Percentiles rank a stretch among this genome's conserved stretches.
Conservation (phyloP, 2,113 vertebrate species). For the Etheostoma cragini region DNA sequence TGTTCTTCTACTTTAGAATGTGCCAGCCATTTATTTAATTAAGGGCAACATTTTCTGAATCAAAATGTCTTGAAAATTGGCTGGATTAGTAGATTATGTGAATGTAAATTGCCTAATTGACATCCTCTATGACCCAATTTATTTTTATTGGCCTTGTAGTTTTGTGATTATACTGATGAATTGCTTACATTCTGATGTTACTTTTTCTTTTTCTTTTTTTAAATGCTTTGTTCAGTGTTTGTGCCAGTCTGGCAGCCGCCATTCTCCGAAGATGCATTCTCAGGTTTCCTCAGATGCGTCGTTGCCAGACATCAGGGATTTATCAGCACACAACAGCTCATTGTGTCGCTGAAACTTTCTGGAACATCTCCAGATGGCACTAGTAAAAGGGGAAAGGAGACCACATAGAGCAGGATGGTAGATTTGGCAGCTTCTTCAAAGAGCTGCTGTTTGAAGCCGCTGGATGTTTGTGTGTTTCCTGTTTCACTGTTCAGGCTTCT, state of each 20-base stretch:
- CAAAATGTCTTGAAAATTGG: neutral
- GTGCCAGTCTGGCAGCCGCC: slow-evolving; percentile 47
- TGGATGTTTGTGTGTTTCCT: slow-evolving; percentile 43
- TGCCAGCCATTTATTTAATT: neutral
- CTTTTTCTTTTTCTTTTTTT: too few species aligned
- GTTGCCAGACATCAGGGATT: slow-evolving; percentile 54
- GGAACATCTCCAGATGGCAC: slow-evolving; percentile 74
- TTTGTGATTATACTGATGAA: slow-evolving; percentile 37
- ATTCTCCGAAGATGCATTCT: slow-evolving; percentile 36
- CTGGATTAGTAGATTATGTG: neutral
- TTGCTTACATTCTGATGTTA: slow-evolving; percentile 44
- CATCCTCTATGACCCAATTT: neutral
- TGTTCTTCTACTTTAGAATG: neutral
- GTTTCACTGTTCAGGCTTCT: slow-evolving; percentile 37
- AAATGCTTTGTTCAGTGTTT: slow-evolving; percentile 31
- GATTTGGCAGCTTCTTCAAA: slow-evolving; percentile 73
- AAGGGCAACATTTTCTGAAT: neutral
- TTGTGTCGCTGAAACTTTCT: slow-evolving; percentile 52
- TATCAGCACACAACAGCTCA: slow-evolving; percentile 58
- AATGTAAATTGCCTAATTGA: neutral
- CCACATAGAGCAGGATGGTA: slow-evolving; percentile 40
- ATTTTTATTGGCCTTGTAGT: slow-evolving; percentile 34
- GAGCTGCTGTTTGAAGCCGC: slow-evolving; percentile 61
- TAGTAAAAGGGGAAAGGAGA: slow-evolving; percentile 53
- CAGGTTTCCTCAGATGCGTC: slow-evolving; percentile 54